Base-by-base conservation (phyloP, 2,113 vertebrate species). In the Sphyrna mokarran region DNA sequence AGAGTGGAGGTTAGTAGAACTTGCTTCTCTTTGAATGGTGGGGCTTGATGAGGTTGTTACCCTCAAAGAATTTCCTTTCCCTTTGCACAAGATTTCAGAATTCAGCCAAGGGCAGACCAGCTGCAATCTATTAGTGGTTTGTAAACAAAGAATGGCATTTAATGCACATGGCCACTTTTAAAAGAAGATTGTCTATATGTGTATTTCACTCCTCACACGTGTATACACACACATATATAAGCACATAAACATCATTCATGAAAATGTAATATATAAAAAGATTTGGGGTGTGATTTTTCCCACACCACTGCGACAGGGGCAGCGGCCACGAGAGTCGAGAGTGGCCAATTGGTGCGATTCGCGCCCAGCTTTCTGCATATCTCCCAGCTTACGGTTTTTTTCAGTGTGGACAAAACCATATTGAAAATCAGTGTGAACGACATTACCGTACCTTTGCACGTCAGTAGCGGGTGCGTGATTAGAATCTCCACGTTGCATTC, bases 91-190 rank as follows among this genome's bases (percentile, higher is more conserved):
- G 4, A 76, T 95, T 95, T 95, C 94, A 76, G 40, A 76, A 95
- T 48, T 76, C 68, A 95, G 69, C 94, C 94, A 48, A 95, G 69
- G 93, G 40, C 40, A 72, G 37, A 72, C 40, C 68, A 95, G 94
- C 94, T 95, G 69, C 72, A 95, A 0, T 72, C 40, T 54, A 95
- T 95, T 70, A 95, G 20, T 43, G 68, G 40, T 95, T 72, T 76
- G 54, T 72, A 72, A 48, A 95, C 94, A 95, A 68, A 70, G 91
- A 40, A 40, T 69, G 63, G 37, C 48, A 70, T 76, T 72, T 37
- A 43, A 54, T 72, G 9, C 68, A 95, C 43, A 54, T 69, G 20
- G 69, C 20, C 11, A 72, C 68, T 54, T 8, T 54, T 29, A 40
- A 93, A 68, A 20, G 40, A 54, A 95, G 23, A 22, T 26, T 95